Evolutionary conservation across 2,888 invertebrate genomes (phyloP), one percentile per base, ranked within the genome.

Genomic region (Sphecodes monilicornis): DNA sequence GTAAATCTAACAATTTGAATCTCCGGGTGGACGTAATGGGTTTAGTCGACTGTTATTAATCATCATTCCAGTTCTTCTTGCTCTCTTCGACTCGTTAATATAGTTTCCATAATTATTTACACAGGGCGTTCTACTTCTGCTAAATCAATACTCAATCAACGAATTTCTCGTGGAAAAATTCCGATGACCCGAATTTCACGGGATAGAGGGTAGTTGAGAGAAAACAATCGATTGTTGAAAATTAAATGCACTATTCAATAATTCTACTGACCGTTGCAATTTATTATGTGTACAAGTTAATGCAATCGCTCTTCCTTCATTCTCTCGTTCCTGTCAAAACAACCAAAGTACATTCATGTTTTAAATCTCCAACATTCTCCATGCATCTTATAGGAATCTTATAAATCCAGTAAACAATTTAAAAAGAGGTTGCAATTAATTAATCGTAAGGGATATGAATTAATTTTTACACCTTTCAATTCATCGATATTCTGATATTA

Each of bases 121-220:
- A 54, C n/a, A 54, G 54, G 11, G n/a, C 54, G 54, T 54, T 54
- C n/a, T 11, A 11, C 11, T 54, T 54, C 54, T 54, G 54, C 54
- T 54, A n/a, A n/a, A 54, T 54, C 54, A n/a, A 54, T 54, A n/a
- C n/a, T 54, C 54, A n/a, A 54, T 54, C n/a, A 54, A 54, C 54
- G n/a, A 54, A 54, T 54, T n/a, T 54, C 54, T n/a, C n/a, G 54
- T n/a, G 54, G 54, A n/a, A 54, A 54, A n/a, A 54, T 54, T 11
- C 0, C 54, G 54, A 11, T 3, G 3, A 3, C 10, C n/a, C 11
- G n/a, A 54, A 54, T n/a, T 54, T 54, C n/a, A 54, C n/a, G n/a
- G 54, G 18, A 50, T 22, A 50, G 22, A 50, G 22, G 6, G 3
- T 18, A n/a, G 54, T 22, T n/a, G n/a, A n/a, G n/a, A 54, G 6